Evolutionary conservation across 2,113 vertebrate species (phyloP).

Genomic region (Platysternon megacephalum): DNA sequence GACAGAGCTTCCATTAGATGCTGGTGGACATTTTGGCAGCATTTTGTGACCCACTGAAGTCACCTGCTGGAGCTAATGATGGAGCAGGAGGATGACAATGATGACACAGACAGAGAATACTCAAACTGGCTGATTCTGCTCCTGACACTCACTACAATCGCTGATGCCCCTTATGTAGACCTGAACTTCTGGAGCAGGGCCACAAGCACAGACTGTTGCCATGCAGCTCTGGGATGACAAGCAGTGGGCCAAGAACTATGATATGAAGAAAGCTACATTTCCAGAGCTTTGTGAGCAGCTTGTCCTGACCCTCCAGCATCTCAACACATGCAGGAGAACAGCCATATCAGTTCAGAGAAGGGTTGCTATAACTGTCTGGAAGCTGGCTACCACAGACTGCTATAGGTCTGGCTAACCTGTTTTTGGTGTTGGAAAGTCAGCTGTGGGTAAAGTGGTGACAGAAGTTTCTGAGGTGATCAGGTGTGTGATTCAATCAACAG

Average conservation of each 20-base stretch:
- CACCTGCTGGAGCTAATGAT: not conserved
- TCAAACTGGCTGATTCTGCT: not conserved
- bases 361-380: not conserved
- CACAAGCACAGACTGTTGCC: not conserved
- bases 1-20: not conserved
- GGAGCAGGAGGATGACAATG: accelerated
- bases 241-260: not conserved
- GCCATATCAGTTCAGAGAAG: not conserved
- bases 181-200: not conserved
- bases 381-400: not conserved
- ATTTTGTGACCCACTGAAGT: not conserved
- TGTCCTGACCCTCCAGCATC: not conserved
- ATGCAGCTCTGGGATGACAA: not conserved
- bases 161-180: not conserved
- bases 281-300: not conserved
- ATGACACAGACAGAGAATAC: not conserved
- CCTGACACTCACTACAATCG: not conserved
- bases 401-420: not conserved
- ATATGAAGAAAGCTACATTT: not conserved
- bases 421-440: not conserved
- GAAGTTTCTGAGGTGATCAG: not conserved
- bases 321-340: not conserved
- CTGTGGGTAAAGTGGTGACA: not conserved
- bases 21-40: not conserved
- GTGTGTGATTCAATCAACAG: not conserved